Evolutionary conservation across 2,113 vertebrate species (phyloP), one percentile per base, ranked within the genome.

Genomic region (Xyrauchen texanus): DNA sequence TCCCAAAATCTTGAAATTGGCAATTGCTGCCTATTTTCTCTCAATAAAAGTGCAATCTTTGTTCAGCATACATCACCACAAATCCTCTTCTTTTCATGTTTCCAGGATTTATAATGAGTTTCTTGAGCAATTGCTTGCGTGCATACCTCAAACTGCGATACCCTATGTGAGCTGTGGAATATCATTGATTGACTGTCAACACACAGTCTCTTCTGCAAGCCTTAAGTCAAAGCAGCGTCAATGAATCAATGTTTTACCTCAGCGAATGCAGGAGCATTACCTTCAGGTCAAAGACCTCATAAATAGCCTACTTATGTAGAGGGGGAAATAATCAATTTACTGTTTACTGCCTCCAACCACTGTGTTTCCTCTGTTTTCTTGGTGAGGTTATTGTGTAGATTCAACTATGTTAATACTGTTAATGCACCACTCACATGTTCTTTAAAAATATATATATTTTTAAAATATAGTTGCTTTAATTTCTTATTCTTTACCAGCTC

Each of bases 121-220:
- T 71, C 55, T 15, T 46, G 57, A 62, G 61, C 47, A 79, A 62
- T 47, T 71, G 61, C 34, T 46, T 51, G 16, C 44, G 58, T 47
- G 34, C 46, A 63, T 53, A 51, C 21, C 51, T 55, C 49, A 46
- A n/a, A 15, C 8, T 8, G 65, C 8, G 58, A 60, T 81, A 68
- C 16, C 15, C 68, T 81, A 66, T 21, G 64, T 63, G 80, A 52
- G 5, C 44, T 4, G 74, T 15, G 58, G 52, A 49, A 64, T 52
- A 63, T 81, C 49, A 81, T 81, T 76, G 80, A 81, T 71, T 81
- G 13, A 62, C 51, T 81, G 73, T 69, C 49, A 53, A 13, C 58
- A 71, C 65, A 64, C n/a, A 34, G 80, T 68, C 61, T 42, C 58
- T 47, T 69, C 63, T 69, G 55, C 55, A 51, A 10, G 63, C 70